Evolutionary conservation across 2,888 invertebrate species (phyloP), one percentile per base, ranked within the genome.

Genomic region (Hydriomena furcata): DNA sequence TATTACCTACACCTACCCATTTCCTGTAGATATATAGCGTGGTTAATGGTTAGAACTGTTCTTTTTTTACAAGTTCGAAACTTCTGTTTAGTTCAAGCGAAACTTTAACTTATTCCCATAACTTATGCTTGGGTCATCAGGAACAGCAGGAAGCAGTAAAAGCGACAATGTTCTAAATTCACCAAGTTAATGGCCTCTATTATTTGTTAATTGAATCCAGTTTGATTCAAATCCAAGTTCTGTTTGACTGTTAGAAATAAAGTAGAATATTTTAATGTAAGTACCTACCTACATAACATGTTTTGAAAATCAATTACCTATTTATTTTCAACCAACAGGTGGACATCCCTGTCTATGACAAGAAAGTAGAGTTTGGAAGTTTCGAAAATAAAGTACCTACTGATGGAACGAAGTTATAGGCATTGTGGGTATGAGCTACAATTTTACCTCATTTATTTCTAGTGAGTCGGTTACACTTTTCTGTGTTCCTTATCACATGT

Each of bases 251-350:
- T 3, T 23, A 21, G 7, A 25, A n/a, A 17, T 12, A 10, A 6
- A 32, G 8, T 1, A 34, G 2, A 17, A 3, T 17, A 3, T 3
- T 3, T 4, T 3, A 17, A 17, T 17, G 4, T 17, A 17, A 4
- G 17, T 4, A 17, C 2, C 13, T 13, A 7, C 5, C 10, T 11
- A 12, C 21, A 5, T 34, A 8, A 10, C 10, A 24, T 13, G 6
- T 1, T 17, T 25, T 20, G 11, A 41, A 47, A 40, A 28, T 23
- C 36, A 38, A 32, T 31, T 43, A 43, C n/a, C n/a, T n/a, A n/a
- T 47, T 45, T 52, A 43, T 43, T 52, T 47, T 37, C 20, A 35
- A 43, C 47, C 52, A 52, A 52, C 52, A 52, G 52, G 52, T 52
- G 43, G 43, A 47, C 52, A 52, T 48, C 52, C 38, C 34, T 43